Evolutionary conservation across 64 coral and sea anemone genomes (phyloP).

Genomic region (Pocillopora damicornis): DNA sequence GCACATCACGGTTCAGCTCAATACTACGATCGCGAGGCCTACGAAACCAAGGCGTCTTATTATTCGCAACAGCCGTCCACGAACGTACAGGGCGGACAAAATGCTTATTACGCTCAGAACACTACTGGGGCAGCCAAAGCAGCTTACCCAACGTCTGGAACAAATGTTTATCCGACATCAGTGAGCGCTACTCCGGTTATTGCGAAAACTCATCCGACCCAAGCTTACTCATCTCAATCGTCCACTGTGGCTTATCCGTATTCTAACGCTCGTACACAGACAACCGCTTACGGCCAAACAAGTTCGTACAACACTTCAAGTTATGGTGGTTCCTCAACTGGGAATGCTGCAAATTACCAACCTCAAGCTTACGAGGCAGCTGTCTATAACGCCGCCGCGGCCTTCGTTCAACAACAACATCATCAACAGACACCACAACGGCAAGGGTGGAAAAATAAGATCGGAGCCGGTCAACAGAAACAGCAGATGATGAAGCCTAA

Average conservation of each 20-base stretch:
- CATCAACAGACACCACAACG: slow-evolving; percentile 57
- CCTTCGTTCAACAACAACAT: slow-evolving; percentile 92
- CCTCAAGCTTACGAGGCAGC: slow-evolving; percentile 97
- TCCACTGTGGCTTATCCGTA: slow-evolving; percentile 87
- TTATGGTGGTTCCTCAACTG: slow-evolving; percentile 64
- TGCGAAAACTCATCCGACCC: slow-evolving; percentile 85
- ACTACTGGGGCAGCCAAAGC: slow-evolving; percentile 71
- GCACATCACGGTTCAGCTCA: slow-evolving; percentile 72
- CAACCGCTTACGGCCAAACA: slow-evolving; percentile 72
- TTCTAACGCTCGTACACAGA: slow-evolving; percentile 64
- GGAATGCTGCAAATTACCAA: slow-evolving; percentile 65
- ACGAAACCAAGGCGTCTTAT: slow-evolving; percentile 81
- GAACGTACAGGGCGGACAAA: slow-evolving; percentile 75
- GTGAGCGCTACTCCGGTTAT: slow-evolving; percentile 60
- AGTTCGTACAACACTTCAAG: slow-evolving; percentile 67
- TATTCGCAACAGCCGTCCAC: slow-evolving; percentile 82
- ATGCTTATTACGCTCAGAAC: slow-evolving; percentile 82
- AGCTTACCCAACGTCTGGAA: slow-evolving; percentile 73
- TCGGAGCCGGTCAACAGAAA: slow-evolving; percentile 21
- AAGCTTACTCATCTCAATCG: slow-evolving; percentile 81
- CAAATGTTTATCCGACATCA: slow-evolving; percentile 76
- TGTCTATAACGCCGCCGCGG: slow-evolving; percentile 93
- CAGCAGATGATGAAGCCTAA: slow-evolving; percentile 59
- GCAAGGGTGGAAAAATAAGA: slow-evolving; percentile 66
- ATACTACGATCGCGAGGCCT: slow-evolving; percentile 87